A percentile compares a stretch with the other conserved stretches of the same genome.
Conservation (phyloP, 2,113 vertebrate species). For the Malurus elegans region DNA sequence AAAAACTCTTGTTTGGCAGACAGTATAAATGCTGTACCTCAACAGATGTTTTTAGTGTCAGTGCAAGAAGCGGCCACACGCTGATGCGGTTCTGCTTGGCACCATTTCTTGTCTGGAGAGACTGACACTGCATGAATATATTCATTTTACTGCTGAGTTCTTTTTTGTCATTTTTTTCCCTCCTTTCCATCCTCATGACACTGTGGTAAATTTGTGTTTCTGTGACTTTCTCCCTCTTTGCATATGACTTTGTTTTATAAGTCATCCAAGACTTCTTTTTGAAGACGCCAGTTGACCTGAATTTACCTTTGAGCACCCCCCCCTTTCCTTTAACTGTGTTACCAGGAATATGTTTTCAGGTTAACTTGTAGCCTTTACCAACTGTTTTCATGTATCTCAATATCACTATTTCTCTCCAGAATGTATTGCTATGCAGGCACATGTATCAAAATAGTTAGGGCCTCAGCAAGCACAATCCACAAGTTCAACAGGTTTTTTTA, state of each 20-base stretch:
- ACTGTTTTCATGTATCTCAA: slow-evolving; percentile 13
- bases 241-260: neutral
- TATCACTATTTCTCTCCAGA: neutral
- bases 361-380: neutral
- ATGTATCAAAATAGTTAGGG: slow-evolving; percentile 50
- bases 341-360: slow-evolving; percentile 51
- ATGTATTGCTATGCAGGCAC: slow-evolving; percentile 19
- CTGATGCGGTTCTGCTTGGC: slow-evolving; percentile 73
- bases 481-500: slow-evolving; percentile 55
- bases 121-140: slow-evolving; percentile 65
- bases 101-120: slow-evolving; percentile 61
- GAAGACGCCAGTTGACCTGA: neutral
- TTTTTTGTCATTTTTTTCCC: slow-evolving; percentile 33
- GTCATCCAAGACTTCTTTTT: neutral
- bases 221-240: neutral
- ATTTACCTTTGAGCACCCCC: slow-evolving; percentile 18
- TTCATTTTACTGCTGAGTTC: slow-evolving; percentile 49
- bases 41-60: slow-evolving; percentile 66
- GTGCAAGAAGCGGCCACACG: slow-evolving; percentile 60
- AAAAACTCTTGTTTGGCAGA: slow-evolving; percentile 63
- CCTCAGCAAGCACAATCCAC: slow-evolving; percentile 27
- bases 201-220: slow-evolving; percentile 33
- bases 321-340: slow-evolving; percentile 2
- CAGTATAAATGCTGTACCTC: slow-evolving; percentile 21
- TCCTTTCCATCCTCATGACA: slow-evolving; percentile 31